Percentiles rank a stretch among this genome's conserved stretches.
Conservation (phyloP, 2,888 invertebrate genomes). For the Neuroscelio doddi region DNA sequence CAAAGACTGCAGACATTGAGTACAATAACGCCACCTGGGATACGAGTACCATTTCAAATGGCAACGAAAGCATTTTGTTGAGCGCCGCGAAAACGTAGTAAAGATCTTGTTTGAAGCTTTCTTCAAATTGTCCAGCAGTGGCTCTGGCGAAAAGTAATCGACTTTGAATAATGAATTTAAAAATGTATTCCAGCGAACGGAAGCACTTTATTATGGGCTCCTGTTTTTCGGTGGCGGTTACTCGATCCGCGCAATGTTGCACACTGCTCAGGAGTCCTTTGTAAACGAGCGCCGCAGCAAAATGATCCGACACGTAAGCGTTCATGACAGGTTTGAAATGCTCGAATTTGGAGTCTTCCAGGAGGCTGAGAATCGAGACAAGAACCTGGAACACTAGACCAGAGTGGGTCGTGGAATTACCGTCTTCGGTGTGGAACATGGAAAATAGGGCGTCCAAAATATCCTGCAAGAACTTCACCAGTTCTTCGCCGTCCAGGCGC, state of each 20-base stretch:
- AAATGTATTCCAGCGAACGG: constrained; percentile 91
- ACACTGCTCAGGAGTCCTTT: constrained; percentile 92
- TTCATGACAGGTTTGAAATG: constrained; percentile 96
- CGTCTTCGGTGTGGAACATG: constrained; percentile 94
- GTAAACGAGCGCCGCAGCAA: constrained; percentile 95
- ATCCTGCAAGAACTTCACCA: constrained; percentile 95
- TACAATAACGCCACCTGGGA: constrained; percentile 88
- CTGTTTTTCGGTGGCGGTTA: constrained; percentile 88
- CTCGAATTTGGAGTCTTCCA: constrained; percentile 93
- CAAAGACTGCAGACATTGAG: constrained; percentile 88
- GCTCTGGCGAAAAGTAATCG: constrained; percentile 87
- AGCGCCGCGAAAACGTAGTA: constrained; percentile 86
- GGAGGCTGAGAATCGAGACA: constrained; percentile 91
- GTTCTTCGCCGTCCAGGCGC: constrained; percentile 87
- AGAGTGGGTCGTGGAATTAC: constrained; percentile 90
- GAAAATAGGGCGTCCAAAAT: constrained; percentile 94
- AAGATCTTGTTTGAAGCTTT: constrained; percentile 87
- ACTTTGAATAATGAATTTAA: constrained; percentile 93
- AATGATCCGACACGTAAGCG: constrained; percentile 94
- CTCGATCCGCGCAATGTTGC: constrained; percentile 91
- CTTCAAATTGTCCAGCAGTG: constrained; percentile 91
- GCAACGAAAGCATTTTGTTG: constrained; percentile 82
- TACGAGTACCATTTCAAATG: constrained; percentile 82
- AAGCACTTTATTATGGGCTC: constrained; percentile 93
- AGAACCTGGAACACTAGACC: constrained; percentile 90